Conservation (phyloP, 1,140 invertebrate species). For the Bombus balteatus region DNA sequence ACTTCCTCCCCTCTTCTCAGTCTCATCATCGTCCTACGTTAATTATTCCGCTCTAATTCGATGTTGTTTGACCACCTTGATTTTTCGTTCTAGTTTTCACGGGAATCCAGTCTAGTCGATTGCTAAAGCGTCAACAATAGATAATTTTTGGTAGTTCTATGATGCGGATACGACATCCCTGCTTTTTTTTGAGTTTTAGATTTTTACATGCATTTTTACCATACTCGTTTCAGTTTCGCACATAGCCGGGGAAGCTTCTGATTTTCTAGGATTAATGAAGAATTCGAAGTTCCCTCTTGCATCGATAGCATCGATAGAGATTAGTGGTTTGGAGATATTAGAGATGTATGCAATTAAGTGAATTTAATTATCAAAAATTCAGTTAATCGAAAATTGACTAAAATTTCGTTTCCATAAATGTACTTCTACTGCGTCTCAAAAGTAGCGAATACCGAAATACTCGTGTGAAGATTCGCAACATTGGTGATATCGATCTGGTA, state of each 20-base stretch:
- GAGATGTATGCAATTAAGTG: too few species aligned
- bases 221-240: too few species aligned
- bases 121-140: not conserved
- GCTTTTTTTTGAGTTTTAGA: not conserved
- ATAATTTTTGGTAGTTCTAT: not conserved
- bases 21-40: not conserved
- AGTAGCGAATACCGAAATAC: not conserved
- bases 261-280: too few species aligned
- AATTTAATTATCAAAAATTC: too few species aligned
- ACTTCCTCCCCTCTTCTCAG: not conserved
- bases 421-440: not conserved
- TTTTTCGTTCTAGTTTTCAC: not conserved
- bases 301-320: too few species aligned
- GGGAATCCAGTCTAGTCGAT: not conserved
- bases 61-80: not conserved
- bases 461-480: not conserved
- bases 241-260: too few species aligned
- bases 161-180: too few species aligned
- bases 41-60: conserved; percentile 2
- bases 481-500: not conserved
- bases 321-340: too few species aligned
- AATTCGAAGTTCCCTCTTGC: too few species aligned
- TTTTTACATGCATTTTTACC: too few species aligned
- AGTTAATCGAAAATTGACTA: too few species aligned
- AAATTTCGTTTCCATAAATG: not conserved